These are phyloP conservation scores for Pogonophryne albipinna DNA, from an alignment of 2,797 vertebrate species.

Conservation along the genomic window DNA sequence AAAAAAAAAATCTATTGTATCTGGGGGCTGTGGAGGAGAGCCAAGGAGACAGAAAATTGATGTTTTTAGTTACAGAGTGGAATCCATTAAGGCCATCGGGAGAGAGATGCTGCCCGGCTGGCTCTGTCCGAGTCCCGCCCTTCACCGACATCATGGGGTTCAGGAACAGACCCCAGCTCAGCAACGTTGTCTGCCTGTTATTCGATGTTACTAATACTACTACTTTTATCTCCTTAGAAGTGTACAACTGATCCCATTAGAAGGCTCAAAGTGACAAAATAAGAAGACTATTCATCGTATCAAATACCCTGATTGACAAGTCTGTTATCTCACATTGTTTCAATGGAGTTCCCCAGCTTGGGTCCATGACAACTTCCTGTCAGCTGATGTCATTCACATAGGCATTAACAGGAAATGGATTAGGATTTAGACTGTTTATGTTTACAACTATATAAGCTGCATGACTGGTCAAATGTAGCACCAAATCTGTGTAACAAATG, in stretches of 20 bases:
- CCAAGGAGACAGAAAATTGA: slow-evolving; percentile 57
- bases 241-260: slow-evolving; percentile 13
- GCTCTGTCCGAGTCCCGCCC: slow-evolving; percentile 13
- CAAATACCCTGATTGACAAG: neutral
- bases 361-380: too few relatives aligned
- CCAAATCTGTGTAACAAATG: neutral
- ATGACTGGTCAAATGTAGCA: neutral
- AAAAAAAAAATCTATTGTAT: slow-evolving; percentile 54
- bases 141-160: slow-evolving; percentile 23
- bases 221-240: neutral
- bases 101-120: slow-evolving; percentile 38
- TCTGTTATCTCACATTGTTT: neutral
- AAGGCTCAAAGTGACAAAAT: neutral
- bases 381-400: too few relatives aligned
- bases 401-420: too few relatives aligned
- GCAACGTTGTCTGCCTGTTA: slow-evolving; percentile 1
- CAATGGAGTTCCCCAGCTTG: too few relatives aligned
- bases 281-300: neutral
- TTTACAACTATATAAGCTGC: too few relatives aligned
- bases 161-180: slow-evolving; percentile 14
- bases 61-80: slow-evolving; percentile 59
- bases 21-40: slow-evolving; percentile 41
- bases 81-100: slow-evolving; percentile 74
- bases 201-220: slow-evolving; percentile 10
- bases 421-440: too few relatives aligned